Base-by-base conservation (phyloP, 2,888 invertebrate species). In the Dynastes grantii region DNA sequence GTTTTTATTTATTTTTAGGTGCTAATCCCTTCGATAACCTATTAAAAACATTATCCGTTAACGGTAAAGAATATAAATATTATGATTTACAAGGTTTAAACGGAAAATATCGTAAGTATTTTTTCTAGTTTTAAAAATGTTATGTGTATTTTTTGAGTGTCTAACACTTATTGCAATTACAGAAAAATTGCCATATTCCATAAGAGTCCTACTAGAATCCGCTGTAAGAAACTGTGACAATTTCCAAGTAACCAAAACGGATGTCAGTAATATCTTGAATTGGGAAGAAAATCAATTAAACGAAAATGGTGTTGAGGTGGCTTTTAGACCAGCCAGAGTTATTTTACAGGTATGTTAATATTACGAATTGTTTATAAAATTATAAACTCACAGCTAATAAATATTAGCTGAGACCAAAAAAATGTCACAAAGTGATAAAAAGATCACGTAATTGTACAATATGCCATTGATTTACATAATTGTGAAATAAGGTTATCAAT, bases 201-300 rank as follows among this genome's bases (percentile, higher is more conserved):
- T 99, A 83, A 92, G 98, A 81, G 95, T 98, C 0, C 91, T 99
- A 0, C 90, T 99, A 86, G 99, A 99, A 90, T 97, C 98, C 0
- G 98, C 98, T 45, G 95, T 99, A 1, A 92, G 99, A 76, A 98
- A 98, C 90, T 99, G 99, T 88, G 99, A 99, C 89, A 95, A 95
- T 85, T 98, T 99, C 88, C 97, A 97, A 88, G 94, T 98, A 9
- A 90, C 93, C 77, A 91, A 94, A 87, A 90, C 92, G 81, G 98
- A 99, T 90, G 98, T 99, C 0, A 90, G 95, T 82, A 96, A 93
- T 81, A 96, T 99, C 61, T 91, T 98, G 76, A 92, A 95, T 80
- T 99, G 99, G 99, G 94, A 96, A 85, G 88, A 88, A 65, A 94
- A 94, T 87, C 96, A 97, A 88, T 85, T 87, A 0, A 88, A 91